Percentiles rank a stretch among this genome's conserved stretches.
phyloP scores from a whole-genome alignment of 2,113 vertebrate genomes.

The Laterallus jamaicensis region DNA sequence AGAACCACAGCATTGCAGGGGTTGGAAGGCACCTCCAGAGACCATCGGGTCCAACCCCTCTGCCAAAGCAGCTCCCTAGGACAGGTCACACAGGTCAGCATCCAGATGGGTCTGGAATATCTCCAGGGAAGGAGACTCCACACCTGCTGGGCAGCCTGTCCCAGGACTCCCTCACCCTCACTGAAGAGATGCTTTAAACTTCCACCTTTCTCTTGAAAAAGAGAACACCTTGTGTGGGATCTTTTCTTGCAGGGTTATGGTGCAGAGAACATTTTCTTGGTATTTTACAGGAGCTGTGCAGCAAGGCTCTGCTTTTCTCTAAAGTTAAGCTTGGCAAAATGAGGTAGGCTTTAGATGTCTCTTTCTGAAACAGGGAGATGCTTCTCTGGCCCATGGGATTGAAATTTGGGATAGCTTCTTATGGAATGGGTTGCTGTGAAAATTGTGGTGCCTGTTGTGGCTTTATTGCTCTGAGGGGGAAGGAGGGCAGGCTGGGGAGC shows the following conservation, averaged over 20 bases:
- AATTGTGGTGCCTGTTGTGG: neutral
- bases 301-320: neutral
- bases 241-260: neutral
- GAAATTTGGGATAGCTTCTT: neutral
- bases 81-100: no score
- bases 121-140: no score
- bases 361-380: neutral
- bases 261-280: neutral
- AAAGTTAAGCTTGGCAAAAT: neutral
- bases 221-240: neutral
- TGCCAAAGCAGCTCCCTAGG: no score
- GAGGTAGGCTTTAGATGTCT: neutral
- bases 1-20: no score
- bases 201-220: neutral
- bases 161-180: no score
- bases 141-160: no score
- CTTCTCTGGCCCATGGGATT: neutral
- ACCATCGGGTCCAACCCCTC: no score
- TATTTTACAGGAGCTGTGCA: neutral
- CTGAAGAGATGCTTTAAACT: neutral
- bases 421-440: neutral
- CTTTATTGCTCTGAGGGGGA: neutral
- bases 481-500: neutral
- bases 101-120: no score
- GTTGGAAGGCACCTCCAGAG: no score